Base-by-base conservation (phyloP, 2,888 invertebrate genomes). In the Drosophila engyochracea region DNA sequence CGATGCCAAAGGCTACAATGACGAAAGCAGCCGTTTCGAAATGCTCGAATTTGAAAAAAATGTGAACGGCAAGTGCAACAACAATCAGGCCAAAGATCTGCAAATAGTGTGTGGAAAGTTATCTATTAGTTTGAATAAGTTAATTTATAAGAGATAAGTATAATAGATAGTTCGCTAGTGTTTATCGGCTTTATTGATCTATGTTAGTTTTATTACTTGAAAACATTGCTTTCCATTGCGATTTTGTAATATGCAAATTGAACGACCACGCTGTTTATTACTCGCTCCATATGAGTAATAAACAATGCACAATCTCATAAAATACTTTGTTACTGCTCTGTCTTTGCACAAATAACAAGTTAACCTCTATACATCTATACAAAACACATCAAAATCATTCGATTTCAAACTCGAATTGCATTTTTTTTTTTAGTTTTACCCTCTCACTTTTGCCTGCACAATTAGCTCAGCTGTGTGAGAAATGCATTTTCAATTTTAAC, bases 1-100 rank as follows among this genome's bases (percentile, higher is more conserved):
- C 55, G 44, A 89, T 55, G 25, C 92, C 91, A 74, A 85, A 59
- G 37, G 78, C 90, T 22, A 91, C 68, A 35, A 91, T 85, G 12
- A 87, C 70, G 49, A 82, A 85, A 39, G 87, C 91, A n/a, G 86
- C 87, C 1, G 83, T 85, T 54, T 86, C 74, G 53, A 92, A 92
- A 54, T 87, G 82, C 33, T 92, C 90, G 58, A 92, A 86, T 75
- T 85, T 72, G 16, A 88, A 30, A 2, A 91, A 59, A 22, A 91
- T 78, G 60, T 85, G 81, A 44, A 85, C 64, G 7, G 91, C 88
- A 66, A 91, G 80, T 39, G 73, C 87, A 66, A 91, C 70, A 14
- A 91, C 78, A 22, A 70, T 61, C 31, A 92, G 52, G 7, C 91
- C 87, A 19, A 91, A 78, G 25, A 92, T 73, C 92, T 92, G 75